These are phyloP conservation scores for Protophormia terraenovae DNA, from an alignment of 2,888 invertebrate genomes.

Conservation along the genomic window DNA sequence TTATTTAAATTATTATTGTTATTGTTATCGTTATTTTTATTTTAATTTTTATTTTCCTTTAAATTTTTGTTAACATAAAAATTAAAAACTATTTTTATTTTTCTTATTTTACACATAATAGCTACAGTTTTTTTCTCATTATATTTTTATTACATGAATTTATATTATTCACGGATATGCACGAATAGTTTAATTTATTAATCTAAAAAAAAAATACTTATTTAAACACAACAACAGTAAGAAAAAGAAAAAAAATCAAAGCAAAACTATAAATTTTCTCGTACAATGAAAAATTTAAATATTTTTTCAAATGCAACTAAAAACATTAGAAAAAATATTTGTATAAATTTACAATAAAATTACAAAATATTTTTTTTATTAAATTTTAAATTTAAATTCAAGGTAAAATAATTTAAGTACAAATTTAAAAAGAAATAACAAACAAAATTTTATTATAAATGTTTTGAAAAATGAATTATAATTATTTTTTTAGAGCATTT, in stretches of 20 bases:
- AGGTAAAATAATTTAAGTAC: no score
- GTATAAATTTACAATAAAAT: no score
- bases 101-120: background rate
- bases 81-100: background rate
- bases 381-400: no score
- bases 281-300: background rate
- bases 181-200: conserved; percentile 21
- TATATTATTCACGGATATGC: conserved; percentile 9
- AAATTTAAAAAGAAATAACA: no score
- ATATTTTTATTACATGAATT: background rate
- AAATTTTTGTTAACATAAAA: background rate
- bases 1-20: no score
- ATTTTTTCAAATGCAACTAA: background rate
- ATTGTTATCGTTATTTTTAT: no score
- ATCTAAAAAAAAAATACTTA: background rate
- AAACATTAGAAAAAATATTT: background rate
- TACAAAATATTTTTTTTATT: no score
- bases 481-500: no score
- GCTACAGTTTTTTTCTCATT: background rate
- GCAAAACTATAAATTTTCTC: background rate
- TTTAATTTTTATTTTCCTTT: no score
- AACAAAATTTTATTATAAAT: no score
- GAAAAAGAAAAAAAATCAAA: background rate
- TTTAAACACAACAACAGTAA: background rate
- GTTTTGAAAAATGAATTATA: no score